Base-by-base conservation (phyloP, 1,140 invertebrate genomes). In the Psilanteris sp. region DNA sequence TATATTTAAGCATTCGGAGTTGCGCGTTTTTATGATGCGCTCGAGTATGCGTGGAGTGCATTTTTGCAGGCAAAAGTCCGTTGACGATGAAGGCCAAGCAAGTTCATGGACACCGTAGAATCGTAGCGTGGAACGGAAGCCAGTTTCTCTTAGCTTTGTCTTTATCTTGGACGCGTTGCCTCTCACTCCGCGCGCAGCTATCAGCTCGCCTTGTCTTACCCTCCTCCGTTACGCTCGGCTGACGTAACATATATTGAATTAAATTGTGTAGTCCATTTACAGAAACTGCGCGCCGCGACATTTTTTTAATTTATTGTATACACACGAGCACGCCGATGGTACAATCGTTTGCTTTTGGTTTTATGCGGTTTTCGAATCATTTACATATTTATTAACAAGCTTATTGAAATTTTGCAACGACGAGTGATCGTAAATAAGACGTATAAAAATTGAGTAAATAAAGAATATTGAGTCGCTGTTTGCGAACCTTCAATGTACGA, bases 31-130 rank as follows among this genome's bases (percentile, higher is more conserved):
- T 34, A 59, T 68, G 11, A 48, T 55, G 15, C 24, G 41, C 6
- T 14, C 1, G 31, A 20, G 48, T 46, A 24, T 24, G 32, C 27
- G 26, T 9, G 10, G 14, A 22, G 29, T 26, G 43, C 24, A 55
- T 57, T 70, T 76, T 76, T 70, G 16, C 46, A 10, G 11, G 22
- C 22, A 24, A 44, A 50, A 76, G 48, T 70, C 48, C 55, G 50
- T 48, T 24, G 54, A 46, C 62, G 31, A 39, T 44, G 70, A 73
- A 78, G 77, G 67, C 72, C 72, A 76, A 41, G 46, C 77, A 79
- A 79, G 77, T 76, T 76, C 77, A 79, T 79, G 77, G 76, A 75
- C 76, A 79, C 31, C 70, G 22, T 72, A 48, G 34, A 71, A 68
- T 54, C 50, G 54, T 44, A 26, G 39, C 41, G 44, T 48, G 59